phyloP scores from a whole-genome alignment of 2,113 vertebrate species.

The Gila orcuttii region DNA sequence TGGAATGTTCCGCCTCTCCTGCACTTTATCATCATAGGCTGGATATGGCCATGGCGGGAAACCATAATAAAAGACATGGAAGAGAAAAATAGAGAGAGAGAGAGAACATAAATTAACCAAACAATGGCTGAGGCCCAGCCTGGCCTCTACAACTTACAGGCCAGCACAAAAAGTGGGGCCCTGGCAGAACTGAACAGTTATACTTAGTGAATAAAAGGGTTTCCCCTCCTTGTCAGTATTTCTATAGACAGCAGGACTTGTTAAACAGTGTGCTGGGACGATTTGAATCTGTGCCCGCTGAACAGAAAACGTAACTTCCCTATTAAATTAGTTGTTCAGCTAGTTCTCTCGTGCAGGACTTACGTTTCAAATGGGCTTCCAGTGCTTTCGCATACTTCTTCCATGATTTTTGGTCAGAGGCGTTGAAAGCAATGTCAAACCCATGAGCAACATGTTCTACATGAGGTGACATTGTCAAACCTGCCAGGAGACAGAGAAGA shows the following conservation, averaged over 20 bases:
- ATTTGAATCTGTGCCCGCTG: conserved; percentile 57
- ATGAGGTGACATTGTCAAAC: conserved; percentile 92
- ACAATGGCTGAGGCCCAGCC: conserved; percentile 65
- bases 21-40: conserved; percentile 90
- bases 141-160: conserved; percentile 71
- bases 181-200: conserved; percentile 64
- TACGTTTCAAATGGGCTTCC: conserved; percentile 88
- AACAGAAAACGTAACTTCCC: conserved; percentile 24
- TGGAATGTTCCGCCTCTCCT: conserved; percentile 88
- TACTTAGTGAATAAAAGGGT: conserved; percentile 73
- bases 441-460: conserved; percentile 69
- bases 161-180: conserved; percentile 71
- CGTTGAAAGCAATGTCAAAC: conserved; percentile 86
- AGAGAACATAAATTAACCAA: conserved; percentile 72
- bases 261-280: neutral
- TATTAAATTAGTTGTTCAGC: conserved; percentile 1
- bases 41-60: conserved; percentile 50
- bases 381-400: conserved; percentile 84
- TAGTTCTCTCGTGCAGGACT: conserved; percentile 62
- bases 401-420: conserved; percentile 87
- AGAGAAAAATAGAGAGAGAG: conserved; percentile 33
- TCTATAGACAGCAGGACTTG: conserved; percentile 60
- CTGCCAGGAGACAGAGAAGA: conserved; percentile 77
- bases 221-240: conserved; percentile 75
- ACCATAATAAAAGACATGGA: conserved; percentile 41